These are phyloP conservation scores for Nipponia nippon DNA, from an alignment of 2,113 vertebrate species.

Conservation along the genomic window DNA sequence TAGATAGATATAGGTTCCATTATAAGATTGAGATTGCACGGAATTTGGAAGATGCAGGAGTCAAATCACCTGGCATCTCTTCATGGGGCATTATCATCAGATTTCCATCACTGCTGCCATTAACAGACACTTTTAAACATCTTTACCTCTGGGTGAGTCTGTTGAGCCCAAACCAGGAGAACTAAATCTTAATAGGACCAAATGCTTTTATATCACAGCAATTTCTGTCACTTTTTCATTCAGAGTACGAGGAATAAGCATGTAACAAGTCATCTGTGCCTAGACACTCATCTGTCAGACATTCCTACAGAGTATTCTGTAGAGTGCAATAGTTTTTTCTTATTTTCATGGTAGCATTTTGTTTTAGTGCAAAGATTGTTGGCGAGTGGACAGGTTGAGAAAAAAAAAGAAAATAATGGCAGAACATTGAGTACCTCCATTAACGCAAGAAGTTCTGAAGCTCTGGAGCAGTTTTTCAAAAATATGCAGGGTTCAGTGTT, in stretches of 20 bases:
- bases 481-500: not conserved
- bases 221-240: not conserved
- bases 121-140: not conserved
- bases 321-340: not conserved
- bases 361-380: constrained; percentile 4
- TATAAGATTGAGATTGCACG: not conserved
- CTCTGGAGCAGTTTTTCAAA: not conserved
- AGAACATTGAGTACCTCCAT: constrained; percentile 7
- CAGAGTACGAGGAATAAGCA: not conserved
- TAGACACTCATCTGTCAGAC: not conserved
- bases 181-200: not conserved
- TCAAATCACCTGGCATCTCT: not conserved
- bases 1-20: not conserved
- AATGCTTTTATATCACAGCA: not conserved
- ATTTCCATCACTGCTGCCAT: not conserved
- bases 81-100: not conserved
- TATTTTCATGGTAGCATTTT: not conserved
- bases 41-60: not conserved
- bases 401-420: not conserved
- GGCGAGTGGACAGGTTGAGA: not conserved
- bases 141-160: not conserved
- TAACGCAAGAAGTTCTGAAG: not conserved
- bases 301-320: not conserved
- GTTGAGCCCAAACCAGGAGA: not conserved
- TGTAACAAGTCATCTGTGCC: not conserved